Evolutionary conservation across 1,140 invertebrate genomes (phyloP).

Genomic region (Cydia pomonella): DNA sequence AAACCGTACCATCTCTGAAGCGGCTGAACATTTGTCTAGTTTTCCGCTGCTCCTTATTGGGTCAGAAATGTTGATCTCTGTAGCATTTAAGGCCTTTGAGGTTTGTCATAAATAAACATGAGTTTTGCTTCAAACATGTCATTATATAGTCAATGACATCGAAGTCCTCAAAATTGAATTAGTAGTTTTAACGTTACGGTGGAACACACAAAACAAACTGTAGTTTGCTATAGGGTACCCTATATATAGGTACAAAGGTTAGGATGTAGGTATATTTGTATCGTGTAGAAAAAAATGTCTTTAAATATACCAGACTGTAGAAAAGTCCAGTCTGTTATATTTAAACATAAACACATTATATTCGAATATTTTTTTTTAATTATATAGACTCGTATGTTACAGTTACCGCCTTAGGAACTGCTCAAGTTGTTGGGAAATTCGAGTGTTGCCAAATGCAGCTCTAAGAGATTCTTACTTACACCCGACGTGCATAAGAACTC

Average conservation of each 20-base stretch:
- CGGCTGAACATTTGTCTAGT: slow-evolving; percentile 15
- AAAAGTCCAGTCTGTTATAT: not conserved
- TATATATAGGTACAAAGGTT: too few relatives aligned
- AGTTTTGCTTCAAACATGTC: too few relatives aligned
- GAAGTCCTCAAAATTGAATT: too few relatives aligned
- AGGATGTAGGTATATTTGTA: too few relatives aligned
- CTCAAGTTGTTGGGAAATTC: not conserved
- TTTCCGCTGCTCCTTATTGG: not conserved
- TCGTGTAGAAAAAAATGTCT: too few relatives aligned
- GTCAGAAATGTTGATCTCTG: not conserved
- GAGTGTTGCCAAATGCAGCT: not conserved
- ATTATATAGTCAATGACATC: too few relatives aligned
- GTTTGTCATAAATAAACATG: too few relatives aligned
- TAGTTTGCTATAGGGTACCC: too few relatives aligned
- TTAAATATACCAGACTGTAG: too few relatives aligned
- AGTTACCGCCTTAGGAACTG: not conserved
- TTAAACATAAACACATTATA: not conserved
- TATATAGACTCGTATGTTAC: not conserved
- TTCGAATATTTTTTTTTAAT: not conserved
- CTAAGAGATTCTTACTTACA: not conserved
- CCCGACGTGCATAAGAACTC: not conserved
- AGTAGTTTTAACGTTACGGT: too few relatives aligned
- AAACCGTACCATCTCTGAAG: slow-evolving; percentile 7
- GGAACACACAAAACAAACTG: not conserved
- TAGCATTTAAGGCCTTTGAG: too few relatives aligned